Conservation (phyloP, 2,888 invertebrate species). For the Macaria notata region DNA sequence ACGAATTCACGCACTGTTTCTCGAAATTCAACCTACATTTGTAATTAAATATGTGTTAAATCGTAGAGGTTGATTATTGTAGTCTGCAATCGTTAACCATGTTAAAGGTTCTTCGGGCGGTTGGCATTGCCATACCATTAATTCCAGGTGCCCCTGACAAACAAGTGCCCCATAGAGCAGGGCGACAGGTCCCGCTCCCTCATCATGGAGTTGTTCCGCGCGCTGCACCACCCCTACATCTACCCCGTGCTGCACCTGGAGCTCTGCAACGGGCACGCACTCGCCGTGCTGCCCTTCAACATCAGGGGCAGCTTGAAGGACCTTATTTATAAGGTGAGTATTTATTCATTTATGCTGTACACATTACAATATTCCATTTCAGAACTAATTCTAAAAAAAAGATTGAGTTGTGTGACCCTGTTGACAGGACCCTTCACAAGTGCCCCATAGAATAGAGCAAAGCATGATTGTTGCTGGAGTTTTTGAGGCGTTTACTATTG, state of each 20-base stretch:
- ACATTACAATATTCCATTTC: too few relatives aligned
- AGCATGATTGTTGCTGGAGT: too few relatives aligned
- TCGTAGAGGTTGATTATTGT: too few relatives aligned
- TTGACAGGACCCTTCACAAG: not conserved
- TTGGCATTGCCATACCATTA: not conserved
- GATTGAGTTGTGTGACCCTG: slow-evolving; percentile 50
- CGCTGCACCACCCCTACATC: slow-evolving; percentile 95
- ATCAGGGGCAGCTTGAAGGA: slow-evolving; percentile 94
- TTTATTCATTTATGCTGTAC: too few relatives aligned
- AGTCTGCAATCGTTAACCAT: too few relatives aligned
- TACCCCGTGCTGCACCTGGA: slow-evolving; percentile 94
- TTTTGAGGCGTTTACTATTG: too few relatives aligned
- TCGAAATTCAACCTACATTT: too few relatives aligned
- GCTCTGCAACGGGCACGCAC: slow-evolving; percentile 86
- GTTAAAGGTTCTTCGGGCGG: too few relatives aligned
- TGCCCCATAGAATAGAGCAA: not conserved
- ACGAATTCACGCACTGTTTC: too few relatives aligned
- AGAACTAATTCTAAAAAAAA: too few relatives aligned
- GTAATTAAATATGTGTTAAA: too few relatives aligned
- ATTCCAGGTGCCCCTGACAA: slow-evolving; percentile 80
- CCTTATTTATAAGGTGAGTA: slow-evolving; percentile 91
- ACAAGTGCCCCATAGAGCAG: slow-evolving; percentile 86
- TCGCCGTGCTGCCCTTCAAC: slow-evolving; percentile 92
- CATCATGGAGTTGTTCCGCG: slow-evolving; percentile 91
- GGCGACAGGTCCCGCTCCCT: slow-evolving; percentile 85